These are phyloP conservation scores for Microcebus lehilahytsara DNA, from an alignment of 2,113 vertebrate genomes.

Conservation along the genomic window DNA sequence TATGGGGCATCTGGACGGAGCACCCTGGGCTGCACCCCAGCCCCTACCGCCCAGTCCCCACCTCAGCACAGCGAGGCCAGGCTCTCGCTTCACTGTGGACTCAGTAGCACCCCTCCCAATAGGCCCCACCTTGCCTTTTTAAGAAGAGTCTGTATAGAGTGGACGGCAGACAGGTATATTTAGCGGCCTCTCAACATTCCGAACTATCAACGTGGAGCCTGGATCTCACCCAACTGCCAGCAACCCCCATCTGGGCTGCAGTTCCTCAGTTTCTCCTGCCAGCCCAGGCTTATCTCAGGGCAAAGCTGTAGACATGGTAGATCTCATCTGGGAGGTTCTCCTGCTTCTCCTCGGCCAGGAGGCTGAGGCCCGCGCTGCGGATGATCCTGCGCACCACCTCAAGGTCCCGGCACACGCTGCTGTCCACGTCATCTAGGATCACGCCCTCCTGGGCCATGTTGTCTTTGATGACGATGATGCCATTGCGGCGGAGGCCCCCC, in stretches of 20 bases:
- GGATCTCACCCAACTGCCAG: background rate
- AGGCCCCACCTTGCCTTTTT: background rate
- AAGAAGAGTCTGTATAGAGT: slow-evolving; percentile 21
- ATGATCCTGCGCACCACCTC: slow-evolving; percentile 87
- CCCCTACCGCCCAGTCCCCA: too few species aligned
- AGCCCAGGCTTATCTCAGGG: slow-evolving; percentile 88
- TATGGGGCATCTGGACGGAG: background rate
- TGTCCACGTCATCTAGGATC: slow-evolving; percentile 97
- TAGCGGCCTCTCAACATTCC: slow-evolving; percentile 47
- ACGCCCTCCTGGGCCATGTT: slow-evolving; percentile 96
- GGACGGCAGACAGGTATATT: slow-evolving; percentile 76
- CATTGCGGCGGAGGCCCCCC: slow-evolving; percentile 88
- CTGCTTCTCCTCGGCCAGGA: slow-evolving; percentile 92
- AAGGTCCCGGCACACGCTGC: slow-evolving; percentile 96
- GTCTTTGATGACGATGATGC: slow-evolving; percentile 96
- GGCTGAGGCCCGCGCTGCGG: slow-evolving; percentile 86
- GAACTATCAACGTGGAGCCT: slow-evolving; percentile 25
- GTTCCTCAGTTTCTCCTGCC: accelerated
- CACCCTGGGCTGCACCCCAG: background rate
- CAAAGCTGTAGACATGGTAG: slow-evolving; percentile 94
- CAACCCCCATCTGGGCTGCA: background rate
- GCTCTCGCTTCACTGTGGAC: background rate
- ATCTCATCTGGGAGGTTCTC: slow-evolving; percentile 96
- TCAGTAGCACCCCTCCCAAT: background rate
- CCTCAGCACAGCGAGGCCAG: background rate